phyloP scores from a whole-genome alignment of 2,888 invertebrate genomes.

The Sclerodermus sp. region DNA sequence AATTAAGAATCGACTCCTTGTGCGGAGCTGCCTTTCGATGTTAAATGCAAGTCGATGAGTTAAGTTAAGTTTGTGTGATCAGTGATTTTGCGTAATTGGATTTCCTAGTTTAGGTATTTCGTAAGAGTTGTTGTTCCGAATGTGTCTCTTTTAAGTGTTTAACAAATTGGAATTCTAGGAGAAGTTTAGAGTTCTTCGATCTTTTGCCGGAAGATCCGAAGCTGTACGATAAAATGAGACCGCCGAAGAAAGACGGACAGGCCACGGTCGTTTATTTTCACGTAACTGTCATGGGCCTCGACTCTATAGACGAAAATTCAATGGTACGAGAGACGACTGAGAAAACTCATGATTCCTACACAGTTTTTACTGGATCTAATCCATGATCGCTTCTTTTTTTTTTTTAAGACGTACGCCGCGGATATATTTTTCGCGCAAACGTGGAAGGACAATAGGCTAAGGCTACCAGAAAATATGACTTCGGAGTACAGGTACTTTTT shows the following conservation, averaged over 20 bases:
- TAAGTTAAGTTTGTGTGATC: too few relatives aligned
- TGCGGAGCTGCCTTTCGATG: too few relatives aligned
- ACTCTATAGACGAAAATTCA: conserved; percentile 93
- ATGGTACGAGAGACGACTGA: too few relatives aligned
- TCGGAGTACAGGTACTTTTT: conserved; percentile 74
- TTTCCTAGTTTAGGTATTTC: too few relatives aligned
- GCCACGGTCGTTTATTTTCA: conserved; percentile 89
- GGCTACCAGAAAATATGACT: conserved; percentile 90
- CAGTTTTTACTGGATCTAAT: too few relatives aligned
- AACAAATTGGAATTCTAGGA: conserved; percentile 58
- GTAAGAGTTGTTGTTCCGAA: too few relatives aligned
- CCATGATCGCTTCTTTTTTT: too few relatives aligned
- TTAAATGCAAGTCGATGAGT: too few relatives aligned
- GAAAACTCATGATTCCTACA: too few relatives aligned
- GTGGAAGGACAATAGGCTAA: conserved; percentile 86
- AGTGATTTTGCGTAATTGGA: too few relatives aligned
- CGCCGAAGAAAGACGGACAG: conserved; percentile 85
- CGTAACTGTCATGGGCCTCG: conserved; percentile 92
- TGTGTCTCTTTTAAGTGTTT: too few relatives aligned
- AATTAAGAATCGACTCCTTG: too few relatives aligned
- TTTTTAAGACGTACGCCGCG: conserved; percentile 77
- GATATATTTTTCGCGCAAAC: conserved; percentile 93
- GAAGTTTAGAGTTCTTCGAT: conserved; percentile 79
- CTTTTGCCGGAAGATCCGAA: conserved; percentile 84
- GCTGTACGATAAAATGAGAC: conserved; percentile 90